A percentile compares a stretch with the other conserved stretches of the same genome.
Conservation (phyloP, 2,113 vertebrate species). For the Camelus dromedarius region DNA sequence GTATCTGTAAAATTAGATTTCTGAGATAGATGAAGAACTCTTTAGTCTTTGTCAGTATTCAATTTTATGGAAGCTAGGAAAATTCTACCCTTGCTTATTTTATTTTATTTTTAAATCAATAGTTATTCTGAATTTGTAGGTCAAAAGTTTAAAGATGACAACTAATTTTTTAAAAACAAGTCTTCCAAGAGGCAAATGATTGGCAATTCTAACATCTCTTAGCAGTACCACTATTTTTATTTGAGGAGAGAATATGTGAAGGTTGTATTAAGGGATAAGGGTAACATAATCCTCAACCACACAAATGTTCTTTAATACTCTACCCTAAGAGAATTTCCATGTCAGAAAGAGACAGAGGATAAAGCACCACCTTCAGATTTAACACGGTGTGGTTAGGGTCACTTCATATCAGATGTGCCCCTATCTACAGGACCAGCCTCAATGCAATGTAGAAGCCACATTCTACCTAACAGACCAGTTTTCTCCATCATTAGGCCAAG, state of each 20-base stretch:
- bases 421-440: neutral
- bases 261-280: neutral
- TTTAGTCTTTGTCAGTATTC: neutral
- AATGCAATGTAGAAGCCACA: neutral
- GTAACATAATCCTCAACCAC: neutral
- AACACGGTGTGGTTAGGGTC: neutral
- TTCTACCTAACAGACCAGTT: neutral
- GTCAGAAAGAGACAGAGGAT: neutral
- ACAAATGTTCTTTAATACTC: neutral
- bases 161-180: slow-evolving; percentile 6
- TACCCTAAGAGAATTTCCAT: neutral
- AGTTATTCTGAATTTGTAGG: neutral
- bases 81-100: neutral
- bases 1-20: slow-evolving; percentile 20
- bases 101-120: slow-evolving; percentile 32
- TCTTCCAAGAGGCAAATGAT: slow-evolving; percentile 6
- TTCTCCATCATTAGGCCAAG: neutral
- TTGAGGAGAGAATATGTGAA: neutral
- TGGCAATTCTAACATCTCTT: neutral
- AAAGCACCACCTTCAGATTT: neutral
- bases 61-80: neutral
- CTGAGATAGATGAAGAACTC: neutral
- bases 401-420: neutral
- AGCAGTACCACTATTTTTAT: neutral
- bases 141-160: neutral